Percentiles rank a stretch among this genome's conserved stretches.
Evolutionary conservation across 2,797 vertebrate species (phyloP).

Genomic region (Sebastolobus alascanus): DNA sequence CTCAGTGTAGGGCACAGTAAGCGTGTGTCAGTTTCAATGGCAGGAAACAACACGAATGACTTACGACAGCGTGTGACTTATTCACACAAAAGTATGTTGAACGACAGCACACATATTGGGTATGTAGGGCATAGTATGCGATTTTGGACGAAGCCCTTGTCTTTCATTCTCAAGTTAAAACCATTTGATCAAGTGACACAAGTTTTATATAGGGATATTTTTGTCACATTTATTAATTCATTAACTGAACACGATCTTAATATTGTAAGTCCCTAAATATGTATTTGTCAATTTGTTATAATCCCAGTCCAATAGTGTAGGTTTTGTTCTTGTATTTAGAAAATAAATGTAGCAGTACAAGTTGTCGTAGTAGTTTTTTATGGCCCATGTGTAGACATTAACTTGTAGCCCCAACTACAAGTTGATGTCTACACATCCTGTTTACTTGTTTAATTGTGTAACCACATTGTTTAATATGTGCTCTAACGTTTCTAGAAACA

Average conservation of each 20-base stretch:
- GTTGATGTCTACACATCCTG: neutral
- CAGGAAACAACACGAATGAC: conserved; percentile 14
- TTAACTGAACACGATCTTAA: neutral
- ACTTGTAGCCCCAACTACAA: neutral
- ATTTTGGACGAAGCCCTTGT: no score
- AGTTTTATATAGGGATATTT: neutral
- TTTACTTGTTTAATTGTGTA: neutral
- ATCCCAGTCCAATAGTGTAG: neutral
- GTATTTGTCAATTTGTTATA: neutral
- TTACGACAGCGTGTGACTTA: neutral
- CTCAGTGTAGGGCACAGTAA: neutral
- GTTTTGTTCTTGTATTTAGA: neutral
- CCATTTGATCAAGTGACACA: neutral
- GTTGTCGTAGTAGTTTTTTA: neutral
- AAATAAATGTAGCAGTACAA: neutral
- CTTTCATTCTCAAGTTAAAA: neutral
- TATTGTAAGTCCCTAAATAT: neutral
- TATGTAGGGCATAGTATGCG: no score
- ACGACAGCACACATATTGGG: no score
- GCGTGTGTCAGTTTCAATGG: conserved; percentile 23
- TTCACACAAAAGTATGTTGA: no score
- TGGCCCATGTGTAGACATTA: neutral
- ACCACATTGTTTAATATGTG: neutral
- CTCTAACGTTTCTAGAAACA: neutral
- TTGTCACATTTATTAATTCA: neutral